These are phyloP conservation scores for Notothenia rossii DNA, from an alignment of 2,113 vertebrate genomes.

Conservation along the genomic window DNA sequence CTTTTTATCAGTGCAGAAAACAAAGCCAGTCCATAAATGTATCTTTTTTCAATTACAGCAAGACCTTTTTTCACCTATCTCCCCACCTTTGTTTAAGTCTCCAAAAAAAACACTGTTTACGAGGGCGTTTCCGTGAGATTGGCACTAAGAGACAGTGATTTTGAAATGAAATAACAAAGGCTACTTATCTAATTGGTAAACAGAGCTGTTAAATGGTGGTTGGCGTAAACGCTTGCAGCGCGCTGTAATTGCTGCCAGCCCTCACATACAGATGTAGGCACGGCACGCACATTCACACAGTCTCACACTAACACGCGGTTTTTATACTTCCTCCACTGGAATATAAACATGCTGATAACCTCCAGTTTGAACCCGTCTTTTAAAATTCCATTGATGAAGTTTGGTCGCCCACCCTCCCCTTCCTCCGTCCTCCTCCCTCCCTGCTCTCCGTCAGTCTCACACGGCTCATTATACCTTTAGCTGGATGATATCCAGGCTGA, in stretches of 20 bases:
- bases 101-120: conserved; percentile 1
- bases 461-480: conserved; percentile 59
- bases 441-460: conserved; percentile 41
- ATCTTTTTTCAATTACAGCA: background rate
- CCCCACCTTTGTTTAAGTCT: conserved; percentile 7
- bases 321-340: conserved; percentile 57
- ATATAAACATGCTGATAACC: conserved; percentile 79
- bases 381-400: conserved; percentile 74
- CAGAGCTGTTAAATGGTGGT: conserved; percentile 83
- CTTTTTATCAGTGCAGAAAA: background rate
- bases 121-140: conserved; percentile 53
- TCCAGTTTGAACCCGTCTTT: conserved; percentile 67
- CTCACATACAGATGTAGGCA: conserved; percentile 51
- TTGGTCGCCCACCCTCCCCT: conserved; percentile 1
- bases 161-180: conserved; percentile 84
- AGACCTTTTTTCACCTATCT: background rate
- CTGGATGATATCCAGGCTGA: conserved; percentile 64
- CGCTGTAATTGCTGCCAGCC: conserved; percentile 87
- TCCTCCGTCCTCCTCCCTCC: background rate
- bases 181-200: conserved; percentile 89
- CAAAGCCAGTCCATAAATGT: background rate
- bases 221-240: conserved; percentile 88
- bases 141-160: conserved; percentile 82
- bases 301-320: conserved; percentile 36
- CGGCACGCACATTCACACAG: conserved; percentile 50